These are phyloP conservation scores for Asarcornis scutulata DNA, from an alignment of 2,113 vertebrate genomes.

Conservation along the genomic window DNA sequence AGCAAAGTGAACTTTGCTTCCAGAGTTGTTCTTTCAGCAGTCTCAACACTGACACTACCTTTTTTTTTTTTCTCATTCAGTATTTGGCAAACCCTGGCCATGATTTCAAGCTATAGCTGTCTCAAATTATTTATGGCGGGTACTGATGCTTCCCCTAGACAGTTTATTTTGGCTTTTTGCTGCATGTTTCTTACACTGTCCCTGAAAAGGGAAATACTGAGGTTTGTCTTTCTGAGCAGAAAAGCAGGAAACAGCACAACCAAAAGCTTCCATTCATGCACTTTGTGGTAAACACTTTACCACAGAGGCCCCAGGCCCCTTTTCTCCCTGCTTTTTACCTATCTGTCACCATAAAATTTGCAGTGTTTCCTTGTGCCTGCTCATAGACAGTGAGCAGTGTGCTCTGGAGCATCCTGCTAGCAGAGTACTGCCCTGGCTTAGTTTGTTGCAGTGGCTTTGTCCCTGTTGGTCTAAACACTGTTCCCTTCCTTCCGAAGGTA, in stretches of 20 bases:
- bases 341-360: background rate
- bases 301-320: too few relatives aligned
- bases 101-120: conserved; percentile 32
- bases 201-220: background rate
- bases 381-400: background rate
- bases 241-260: background rate
- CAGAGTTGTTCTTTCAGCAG: conserved; percentile 44
- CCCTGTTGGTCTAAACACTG: too few relatives aligned
- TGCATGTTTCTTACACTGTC: fast-evolving
- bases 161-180: conserved; percentile 34
- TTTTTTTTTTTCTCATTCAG: background rate
- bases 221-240: background rate
- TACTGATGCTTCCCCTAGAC: background rate
- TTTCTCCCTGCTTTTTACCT: background rate
- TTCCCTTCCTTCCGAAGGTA: background rate
- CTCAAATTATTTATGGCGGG: background rate
- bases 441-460: too few relatives aligned
- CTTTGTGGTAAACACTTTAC: background rate
- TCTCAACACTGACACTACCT: background rate
- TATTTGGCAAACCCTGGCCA: background rate
- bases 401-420: background rate
- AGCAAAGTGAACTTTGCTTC: conserved; percentile 44
- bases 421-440: background rate
- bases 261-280: background rate
- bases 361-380: background rate